Evolutionary conservation across 2,888 invertebrate species (phyloP).

Genomic region (Caenorhabditis imperialis): DNA sequence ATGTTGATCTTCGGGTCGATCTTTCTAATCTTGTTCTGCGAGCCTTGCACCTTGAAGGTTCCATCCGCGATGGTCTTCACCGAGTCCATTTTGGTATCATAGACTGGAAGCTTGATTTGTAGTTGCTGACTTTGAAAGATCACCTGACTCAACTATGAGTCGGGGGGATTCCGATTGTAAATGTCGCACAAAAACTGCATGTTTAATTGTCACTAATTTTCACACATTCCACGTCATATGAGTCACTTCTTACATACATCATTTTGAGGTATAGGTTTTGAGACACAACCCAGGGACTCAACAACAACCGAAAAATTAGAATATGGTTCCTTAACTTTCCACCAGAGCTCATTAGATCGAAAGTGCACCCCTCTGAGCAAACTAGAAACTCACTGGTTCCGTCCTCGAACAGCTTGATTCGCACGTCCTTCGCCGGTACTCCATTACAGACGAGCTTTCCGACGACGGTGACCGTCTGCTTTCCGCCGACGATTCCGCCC

Average conservation of each 20-base stretch:
- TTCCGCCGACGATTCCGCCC: slow-evolving; percentile 28
- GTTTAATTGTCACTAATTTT: too few relatives aligned
- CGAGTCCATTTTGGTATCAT: slow-evolving; percentile 71
- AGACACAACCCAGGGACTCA: too few relatives aligned
- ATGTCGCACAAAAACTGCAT: not conserved
- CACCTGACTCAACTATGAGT: too few relatives aligned
- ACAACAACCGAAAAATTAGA: too few relatives aligned
- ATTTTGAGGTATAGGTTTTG: too few relatives aligned
- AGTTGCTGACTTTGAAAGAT: too few relatives aligned
- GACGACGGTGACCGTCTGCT: slow-evolving; percentile 36
- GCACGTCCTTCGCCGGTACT: slow-evolving; percentile 28
- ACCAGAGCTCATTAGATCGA: too few relatives aligned
- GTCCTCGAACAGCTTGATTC: slow-evolving; percentile 29
- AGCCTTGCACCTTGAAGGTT: slow-evolving; percentile 62
- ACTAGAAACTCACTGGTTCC: slow-evolving; percentile 47
- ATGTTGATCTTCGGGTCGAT: slow-evolving; percentile 61
- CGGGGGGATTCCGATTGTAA: too few relatives aligned
- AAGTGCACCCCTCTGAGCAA: too few relatives aligned
- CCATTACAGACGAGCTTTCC: slow-evolving; percentile 40
- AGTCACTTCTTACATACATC: too few relatives aligned
- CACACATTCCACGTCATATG: too few relatives aligned
- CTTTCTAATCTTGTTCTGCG: slow-evolving; percentile 55
- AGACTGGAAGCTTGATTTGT: slow-evolving; percentile 30
- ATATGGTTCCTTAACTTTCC: too few relatives aligned
- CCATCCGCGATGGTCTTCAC: slow-evolving; percentile 68